Evolutionary conservation across 2,797 vertebrate genomes (phyloP).

Genomic region (Gymnopithys bicolor): DNA sequence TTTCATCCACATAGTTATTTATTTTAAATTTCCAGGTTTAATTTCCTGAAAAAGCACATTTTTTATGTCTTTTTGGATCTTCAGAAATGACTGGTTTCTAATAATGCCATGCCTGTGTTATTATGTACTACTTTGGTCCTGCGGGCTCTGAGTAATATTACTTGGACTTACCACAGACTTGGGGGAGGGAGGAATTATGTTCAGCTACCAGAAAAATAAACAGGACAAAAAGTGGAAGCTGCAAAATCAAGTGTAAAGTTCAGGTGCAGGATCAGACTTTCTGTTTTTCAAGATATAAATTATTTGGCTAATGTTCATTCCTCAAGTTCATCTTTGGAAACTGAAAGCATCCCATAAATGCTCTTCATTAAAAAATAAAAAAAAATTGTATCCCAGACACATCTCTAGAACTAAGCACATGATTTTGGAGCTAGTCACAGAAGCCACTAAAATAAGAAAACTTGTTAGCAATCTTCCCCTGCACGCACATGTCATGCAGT

Average conservation of each 20-base stretch:
- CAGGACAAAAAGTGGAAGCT: background rate
- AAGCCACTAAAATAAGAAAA: background rate
- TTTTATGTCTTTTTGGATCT: background rate
- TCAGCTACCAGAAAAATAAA: background rate
- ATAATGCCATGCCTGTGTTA: background rate
- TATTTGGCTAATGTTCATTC: background rate
- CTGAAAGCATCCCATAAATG: background rate
- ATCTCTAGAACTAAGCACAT: background rate
- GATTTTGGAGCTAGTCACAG: rapidly evolving
- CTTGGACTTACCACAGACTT: background rate
- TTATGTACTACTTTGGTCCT: background rate
- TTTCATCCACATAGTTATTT: background rate
- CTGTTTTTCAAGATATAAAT: background rate
- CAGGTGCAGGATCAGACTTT: background rate
- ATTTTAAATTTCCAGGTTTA: background rate
- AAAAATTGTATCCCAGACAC: background rate
- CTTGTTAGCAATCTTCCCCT: background rate
- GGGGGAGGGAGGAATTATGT: background rate
- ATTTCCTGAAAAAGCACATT: background rate
- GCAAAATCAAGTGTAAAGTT: background rate
- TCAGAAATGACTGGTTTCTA: background rate
- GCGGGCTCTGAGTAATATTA: background rate
- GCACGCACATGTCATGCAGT: rapidly evolving
- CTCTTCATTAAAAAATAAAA: background rate
- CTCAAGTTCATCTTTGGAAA: background rate